Conservation (phyloP, 2,113 vertebrate species). For the Hepsetus odoe region DNA sequence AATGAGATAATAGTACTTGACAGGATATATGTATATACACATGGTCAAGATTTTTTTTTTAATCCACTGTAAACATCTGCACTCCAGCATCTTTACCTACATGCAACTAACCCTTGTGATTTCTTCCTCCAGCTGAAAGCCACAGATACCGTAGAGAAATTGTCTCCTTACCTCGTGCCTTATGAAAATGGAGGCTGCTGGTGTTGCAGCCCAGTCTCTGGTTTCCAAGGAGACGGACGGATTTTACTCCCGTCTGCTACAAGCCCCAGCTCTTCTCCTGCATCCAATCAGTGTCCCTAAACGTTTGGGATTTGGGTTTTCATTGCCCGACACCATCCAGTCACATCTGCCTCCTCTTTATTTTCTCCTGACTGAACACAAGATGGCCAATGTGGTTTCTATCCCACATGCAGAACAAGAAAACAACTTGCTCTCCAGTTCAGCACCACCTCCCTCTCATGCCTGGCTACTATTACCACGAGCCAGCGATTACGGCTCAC, state of each 20-base stretch:
- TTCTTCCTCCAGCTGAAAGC: background rate
- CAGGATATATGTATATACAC: background rate
- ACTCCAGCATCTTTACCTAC: slow-evolving; percentile 12
- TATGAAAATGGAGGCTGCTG: slow-evolving; percentile 66
- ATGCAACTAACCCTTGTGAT: slow-evolving; percentile 36
- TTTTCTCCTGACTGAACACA: background rate
- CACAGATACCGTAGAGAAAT: slow-evolving; percentile 26
- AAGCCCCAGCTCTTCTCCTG: slow-evolving; percentile 8
- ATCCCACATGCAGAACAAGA: background rate
- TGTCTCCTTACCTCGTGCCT: slow-evolving; percentile 53
- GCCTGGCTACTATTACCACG: background rate
- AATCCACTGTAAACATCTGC: background rate
- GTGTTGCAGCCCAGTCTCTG: slow-evolving; percentile 56
- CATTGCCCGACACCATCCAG: background rate
- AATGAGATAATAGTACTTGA: background rate
- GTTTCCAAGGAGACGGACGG: slow-evolving; percentile 74
- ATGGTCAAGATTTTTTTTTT: background rate
- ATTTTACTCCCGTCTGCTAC: slow-evolving; percentile 43
- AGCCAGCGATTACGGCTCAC: too few species aligned
- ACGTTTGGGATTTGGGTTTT: background rate
- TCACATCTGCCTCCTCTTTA: background rate
- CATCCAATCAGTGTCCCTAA: background rate
- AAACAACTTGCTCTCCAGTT: background rate
- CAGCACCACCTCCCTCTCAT: background rate
- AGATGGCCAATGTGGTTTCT: background rate